Evolutionary conservation across 2,113 vertebrate species (phyloP), one percentile per base, ranked within the genome.

Genomic region (Oxyruncus cristatus): DNA sequence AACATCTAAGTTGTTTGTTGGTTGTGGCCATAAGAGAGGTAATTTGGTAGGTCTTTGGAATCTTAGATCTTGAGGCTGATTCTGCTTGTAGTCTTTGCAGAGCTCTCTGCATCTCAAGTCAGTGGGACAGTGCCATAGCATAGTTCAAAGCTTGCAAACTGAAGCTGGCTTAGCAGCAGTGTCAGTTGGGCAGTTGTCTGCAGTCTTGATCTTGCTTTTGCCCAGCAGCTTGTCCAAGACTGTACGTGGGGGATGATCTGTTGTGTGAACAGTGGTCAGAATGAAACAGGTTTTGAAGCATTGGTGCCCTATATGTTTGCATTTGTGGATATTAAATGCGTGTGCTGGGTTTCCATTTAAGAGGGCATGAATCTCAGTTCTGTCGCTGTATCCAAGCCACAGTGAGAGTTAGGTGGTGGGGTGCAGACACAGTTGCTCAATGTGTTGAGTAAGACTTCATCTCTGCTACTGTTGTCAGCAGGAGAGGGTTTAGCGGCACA

Each of bases 121-220:
- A 41, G 0, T n/a, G 3, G 3, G 37, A 39, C 5, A 5, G 20
- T 77, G 22, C 39, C 17, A 27, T 26, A 53, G 41, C 0, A 0
- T 37, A 53, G 59, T 62, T 49, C 18, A 74, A 2, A 84, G 42
- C 53, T 84, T 84, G 39, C 26, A 22, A 33, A 59, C 46, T 55
- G 47, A 35, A 67, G 32, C 0, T 49, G 56, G 41, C 8, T 81
- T 74, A 35, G 37, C 56, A 86, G 50, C 50, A 39, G 0, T 28
- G 46, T 62, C 42, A 50, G 3, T 1, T 52, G 49, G 30, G 47
- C 37, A 56, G 0, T 80, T 37, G 20, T 61, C 41, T 83, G 44
- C 33, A 28, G 56, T 39, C 47, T 52, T 62, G 63, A 22, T 61
- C 33, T 66, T 91, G 32, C 37, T 12, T 83, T 85, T 80, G 41